Evolutionary conservation across 2,797 vertebrate genomes (phyloP).

Genomic region (Chaetophractus vellerosus): DNA sequence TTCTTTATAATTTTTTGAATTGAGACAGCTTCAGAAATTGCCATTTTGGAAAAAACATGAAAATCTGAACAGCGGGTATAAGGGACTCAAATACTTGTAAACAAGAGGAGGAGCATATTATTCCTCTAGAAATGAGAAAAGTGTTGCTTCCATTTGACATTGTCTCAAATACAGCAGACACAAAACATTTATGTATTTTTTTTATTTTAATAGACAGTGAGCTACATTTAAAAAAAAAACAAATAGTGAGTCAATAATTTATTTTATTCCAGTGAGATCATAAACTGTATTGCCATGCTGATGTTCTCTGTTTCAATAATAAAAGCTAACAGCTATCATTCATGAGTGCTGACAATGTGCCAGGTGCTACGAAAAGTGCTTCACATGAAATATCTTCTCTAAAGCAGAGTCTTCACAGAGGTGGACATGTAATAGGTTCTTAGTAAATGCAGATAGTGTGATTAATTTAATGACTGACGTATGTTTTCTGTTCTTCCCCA

Average conservation of each 20-base stretch:
- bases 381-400: background rate
- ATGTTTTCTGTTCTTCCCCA: background rate
- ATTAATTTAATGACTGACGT: background rate
- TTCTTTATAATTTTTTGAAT: background rate
- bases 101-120: background rate
- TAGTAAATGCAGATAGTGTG: background rate
- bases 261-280: slow-evolving; percentile 26
- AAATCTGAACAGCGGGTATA: background rate
- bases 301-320: background rate
- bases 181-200: background rate
- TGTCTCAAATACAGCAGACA: background rate
- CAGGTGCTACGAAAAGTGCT: background rate
- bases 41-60: background rate
- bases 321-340: background rate
- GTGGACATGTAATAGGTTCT: background rate
- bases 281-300: background rate
- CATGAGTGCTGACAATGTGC: background rate
- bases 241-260: background rate
- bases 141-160: background rate
- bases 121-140: background rate
- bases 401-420: background rate
- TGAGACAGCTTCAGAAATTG: background rate
- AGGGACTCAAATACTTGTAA: background rate
- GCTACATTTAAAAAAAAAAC: background rate
- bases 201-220: background rate